Percentiles rank a stretch among this genome's conserved stretches.
Evolutionary conservation across 2,888 invertebrate genomes (phyloP).

Genomic region (Ephialtes manifestator): DNA sequence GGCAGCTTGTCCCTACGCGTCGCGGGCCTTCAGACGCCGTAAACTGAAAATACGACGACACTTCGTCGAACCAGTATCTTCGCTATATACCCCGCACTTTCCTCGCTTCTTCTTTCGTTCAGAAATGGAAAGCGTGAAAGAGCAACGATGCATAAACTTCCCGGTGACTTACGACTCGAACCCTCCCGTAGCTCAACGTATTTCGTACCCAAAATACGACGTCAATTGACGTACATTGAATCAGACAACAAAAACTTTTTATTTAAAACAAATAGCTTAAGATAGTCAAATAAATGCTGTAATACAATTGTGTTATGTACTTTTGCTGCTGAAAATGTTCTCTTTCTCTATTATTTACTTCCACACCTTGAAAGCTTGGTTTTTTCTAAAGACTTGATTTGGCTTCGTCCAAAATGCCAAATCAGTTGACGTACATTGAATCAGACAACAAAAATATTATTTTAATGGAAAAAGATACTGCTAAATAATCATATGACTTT

Average conservation of each 20-base stretch:
- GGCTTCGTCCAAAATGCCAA: too few relatives aligned
- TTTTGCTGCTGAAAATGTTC: too few relatives aligned
- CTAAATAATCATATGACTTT: neutral
- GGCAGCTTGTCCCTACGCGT: conserved; percentile 60
- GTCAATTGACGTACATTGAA: conserved; percentile 29
- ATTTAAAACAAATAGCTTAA: neutral
- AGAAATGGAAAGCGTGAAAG: conserved; percentile 52
- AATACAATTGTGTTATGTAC: neutral
- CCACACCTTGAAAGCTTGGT: too few relatives aligned
- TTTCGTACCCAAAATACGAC: conserved; percentile 1
- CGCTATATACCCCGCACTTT: neutral
- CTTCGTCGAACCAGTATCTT: conserved; percentile 75
- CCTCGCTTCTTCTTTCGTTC: conserved; percentile 30
- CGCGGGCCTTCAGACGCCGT: conserved; percentile 78
- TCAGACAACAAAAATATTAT: too few relatives aligned
- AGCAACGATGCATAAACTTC: conserved; percentile 41
- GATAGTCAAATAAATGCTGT: neutral
- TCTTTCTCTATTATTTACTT: too few relatives aligned
- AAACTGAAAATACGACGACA: conserved; percentile 83
- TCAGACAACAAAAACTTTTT: conserved; percentile 29
- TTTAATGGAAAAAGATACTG: too few relatives aligned
- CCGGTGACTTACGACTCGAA: conserved; percentile 56
- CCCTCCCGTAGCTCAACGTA: neutral
- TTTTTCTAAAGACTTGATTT: too few relatives aligned
- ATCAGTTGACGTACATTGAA: too few relatives aligned